Evolutionary conservation across 2,797 vertebrate genomes (phyloP).

Genomic region (Anguilla anguilla): DNA sequence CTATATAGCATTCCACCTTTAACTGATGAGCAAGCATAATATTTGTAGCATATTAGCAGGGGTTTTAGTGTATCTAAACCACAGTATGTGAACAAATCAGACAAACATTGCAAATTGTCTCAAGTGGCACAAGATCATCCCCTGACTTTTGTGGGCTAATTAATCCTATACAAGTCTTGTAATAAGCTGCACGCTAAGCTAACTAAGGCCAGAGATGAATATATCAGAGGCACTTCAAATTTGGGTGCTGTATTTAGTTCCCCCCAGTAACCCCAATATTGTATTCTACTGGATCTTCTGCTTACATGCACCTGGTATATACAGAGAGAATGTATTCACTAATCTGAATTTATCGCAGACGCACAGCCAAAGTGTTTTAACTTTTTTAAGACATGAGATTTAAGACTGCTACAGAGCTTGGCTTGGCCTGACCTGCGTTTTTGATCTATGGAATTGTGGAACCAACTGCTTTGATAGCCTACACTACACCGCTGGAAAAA

Average conservation of each 20-base stretch:
- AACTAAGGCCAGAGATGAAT: no score
- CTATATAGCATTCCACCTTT: no score
- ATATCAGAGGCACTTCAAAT: neutral
- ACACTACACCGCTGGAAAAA: neutral
- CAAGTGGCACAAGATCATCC: no score
- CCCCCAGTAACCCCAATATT: neutral
- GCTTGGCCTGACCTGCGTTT: neutral
- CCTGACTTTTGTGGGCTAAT: no score
- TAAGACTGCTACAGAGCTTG: neutral
- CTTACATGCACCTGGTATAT: neutral
- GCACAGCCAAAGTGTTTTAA: neutral
- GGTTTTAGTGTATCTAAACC: no score
- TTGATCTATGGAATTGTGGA: neutral
- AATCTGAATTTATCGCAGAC: no score
- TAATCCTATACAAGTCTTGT: no score
- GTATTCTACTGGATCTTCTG: neutral
- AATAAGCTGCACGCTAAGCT: no score
- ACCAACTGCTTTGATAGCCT: neutral
- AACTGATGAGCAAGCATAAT: no score
- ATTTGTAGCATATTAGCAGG: no score
- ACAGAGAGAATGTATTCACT: neutral
- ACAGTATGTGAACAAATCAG: no score
- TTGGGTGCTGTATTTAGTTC: neutral
- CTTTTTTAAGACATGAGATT: neutral
- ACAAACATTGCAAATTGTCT: no score